phyloP scores from a whole-genome alignment of 2,888 invertebrate species.

The Leptinotarsa tumamoca region DNA sequence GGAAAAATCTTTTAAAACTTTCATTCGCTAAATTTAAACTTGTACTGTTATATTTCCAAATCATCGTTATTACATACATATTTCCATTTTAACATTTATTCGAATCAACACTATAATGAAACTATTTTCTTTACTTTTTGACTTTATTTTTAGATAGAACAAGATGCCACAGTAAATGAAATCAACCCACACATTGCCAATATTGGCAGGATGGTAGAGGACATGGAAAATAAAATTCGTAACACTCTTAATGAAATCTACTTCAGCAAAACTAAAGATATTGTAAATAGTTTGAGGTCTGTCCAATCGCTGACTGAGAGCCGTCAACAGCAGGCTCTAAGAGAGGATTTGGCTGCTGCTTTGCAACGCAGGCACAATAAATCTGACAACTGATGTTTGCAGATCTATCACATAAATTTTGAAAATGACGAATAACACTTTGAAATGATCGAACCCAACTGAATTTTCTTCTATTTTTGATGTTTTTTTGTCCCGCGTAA shows the following conservation, averaged over 20 bases:
- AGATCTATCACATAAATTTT: constrained; percentile 50
- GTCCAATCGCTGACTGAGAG: constrained; percentile 90
- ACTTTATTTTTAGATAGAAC: constrained; percentile 78
- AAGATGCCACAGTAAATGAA: constrained; percentile 91
- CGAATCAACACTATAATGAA: neutral
- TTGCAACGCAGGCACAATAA: constrained; percentile 86
- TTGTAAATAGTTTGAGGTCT: constrained; percentile 86
- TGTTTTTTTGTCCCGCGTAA: neutral
- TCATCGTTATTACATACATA: neutral
- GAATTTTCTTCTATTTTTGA: constrained; percentile 4
- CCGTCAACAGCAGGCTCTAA: constrained; percentile 84
- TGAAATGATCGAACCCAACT: constrained; percentile 5
- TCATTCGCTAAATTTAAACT: too few species aligned
- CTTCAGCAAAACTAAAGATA: constrained; percentile 99
- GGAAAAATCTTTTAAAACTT: constrained; percentile 1
- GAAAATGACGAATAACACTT: constrained; percentile 41
- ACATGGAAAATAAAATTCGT: constrained; percentile 99
- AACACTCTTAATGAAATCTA: constrained; percentile 98
- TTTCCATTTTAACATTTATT: neutral
- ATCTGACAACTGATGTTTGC: constrained; percentile 63
- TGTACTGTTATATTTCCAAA: neutral
- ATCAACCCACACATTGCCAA: constrained; percentile 97
- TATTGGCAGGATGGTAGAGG: constrained; percentile 98
- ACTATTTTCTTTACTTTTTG: neutral
- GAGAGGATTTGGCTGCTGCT: constrained; percentile 87